Conservation (phyloP, 2,797 vertebrate genomes). For the Lepilemur septentrionalis region DNA sequence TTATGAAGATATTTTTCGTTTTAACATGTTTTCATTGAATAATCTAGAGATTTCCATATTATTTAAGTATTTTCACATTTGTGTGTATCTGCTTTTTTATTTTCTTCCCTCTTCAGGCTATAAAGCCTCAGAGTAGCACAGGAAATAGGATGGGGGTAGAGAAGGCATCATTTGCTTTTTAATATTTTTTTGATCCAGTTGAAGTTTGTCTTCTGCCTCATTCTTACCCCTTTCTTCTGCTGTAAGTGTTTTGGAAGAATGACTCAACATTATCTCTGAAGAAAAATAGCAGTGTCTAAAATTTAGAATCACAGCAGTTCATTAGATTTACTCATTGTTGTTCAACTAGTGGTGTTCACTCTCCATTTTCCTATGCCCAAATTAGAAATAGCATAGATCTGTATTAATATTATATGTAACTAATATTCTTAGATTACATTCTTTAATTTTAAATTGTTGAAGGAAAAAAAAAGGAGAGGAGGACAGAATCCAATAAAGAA, state of each 20-base stretch:
- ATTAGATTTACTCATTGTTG: conserved; percentile 38
- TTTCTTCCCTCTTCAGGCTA: conserved; percentile 11
- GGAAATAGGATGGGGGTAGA: not conserved
- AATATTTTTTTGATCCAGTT: conserved; percentile 22
- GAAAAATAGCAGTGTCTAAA: conserved; percentile 48
- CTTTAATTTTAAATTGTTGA: conserved; percentile 41
- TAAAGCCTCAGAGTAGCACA: not conserved
- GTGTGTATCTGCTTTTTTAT: not conserved
- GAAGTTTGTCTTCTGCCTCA: conserved; percentile 36
- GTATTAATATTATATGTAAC: conserved; percentile 3
- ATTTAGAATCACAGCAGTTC: conserved; percentile 13
- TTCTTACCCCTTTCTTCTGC: conserved; percentile 43
- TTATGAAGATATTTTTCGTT: not conserved
- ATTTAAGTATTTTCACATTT: conserved; percentile 3
- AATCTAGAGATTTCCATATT: not conserved
- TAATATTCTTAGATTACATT: conserved; percentile 33
- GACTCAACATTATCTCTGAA: conserved; percentile 56
- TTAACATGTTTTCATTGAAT: not conserved
- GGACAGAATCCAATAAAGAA: not conserved
- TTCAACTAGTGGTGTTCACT: conserved; percentile 22
- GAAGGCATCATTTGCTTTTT: not conserved
- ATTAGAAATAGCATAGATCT: conserved; percentile 32
- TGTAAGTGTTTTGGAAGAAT: conserved; percentile 40
- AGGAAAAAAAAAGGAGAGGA: not conserved
- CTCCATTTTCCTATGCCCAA: conserved; percentile 44